A percentile compares a stretch with the other conserved stretches of the same genome.
phyloP scores from a whole-genome alignment of 2,888 invertebrate species.

The Apoda limacodes region DNA sequence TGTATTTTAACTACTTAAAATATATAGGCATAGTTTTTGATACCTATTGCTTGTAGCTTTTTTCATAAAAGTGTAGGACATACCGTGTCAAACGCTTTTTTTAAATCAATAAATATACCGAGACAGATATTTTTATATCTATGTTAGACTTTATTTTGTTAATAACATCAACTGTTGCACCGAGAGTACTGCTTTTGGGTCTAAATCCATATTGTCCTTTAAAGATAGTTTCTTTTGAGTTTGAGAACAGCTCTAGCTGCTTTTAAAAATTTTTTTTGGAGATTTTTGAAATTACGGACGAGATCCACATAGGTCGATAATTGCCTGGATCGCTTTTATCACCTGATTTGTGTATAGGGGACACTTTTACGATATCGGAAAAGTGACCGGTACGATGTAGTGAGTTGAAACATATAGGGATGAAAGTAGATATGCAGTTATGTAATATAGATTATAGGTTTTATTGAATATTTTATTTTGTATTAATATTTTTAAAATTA shows the following conservation, averaged over 20 bases:
- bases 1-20: conserved; percentile 10
- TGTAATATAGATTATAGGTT: too few relatives aligned
- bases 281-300: conserved; percentile 6
- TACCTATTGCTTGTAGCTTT: conserved; percentile 9
- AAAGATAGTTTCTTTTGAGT: not conserved
- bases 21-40: conserved; percentile 5
- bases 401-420: conserved; percentile 9
- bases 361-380: conserved; percentile 5
- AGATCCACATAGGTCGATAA: conserved; percentile 8
- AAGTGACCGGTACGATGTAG: conserved; percentile 4
- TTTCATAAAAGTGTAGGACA: not conserved
- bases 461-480: too few relatives aligned
- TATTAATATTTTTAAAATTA: too few relatives aligned
- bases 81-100: too few relatives aligned
- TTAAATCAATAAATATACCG: not conserved
- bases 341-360: conserved; percentile 8
- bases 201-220: not conserved
- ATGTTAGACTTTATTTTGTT: conserved; percentile 8
- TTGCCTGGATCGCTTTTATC: conserved; percentile 4
- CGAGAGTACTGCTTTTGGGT: conserved; percentile 1
- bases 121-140: conserved; percentile 4
- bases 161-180: not conserved
- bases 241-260: not conserved
- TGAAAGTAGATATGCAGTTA: too few relatives aligned
- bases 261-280: conserved; percentile 7